phyloP scores from a whole-genome alignment of 2,888 invertebrate species.

The Monochamus alternatus region DNA sequence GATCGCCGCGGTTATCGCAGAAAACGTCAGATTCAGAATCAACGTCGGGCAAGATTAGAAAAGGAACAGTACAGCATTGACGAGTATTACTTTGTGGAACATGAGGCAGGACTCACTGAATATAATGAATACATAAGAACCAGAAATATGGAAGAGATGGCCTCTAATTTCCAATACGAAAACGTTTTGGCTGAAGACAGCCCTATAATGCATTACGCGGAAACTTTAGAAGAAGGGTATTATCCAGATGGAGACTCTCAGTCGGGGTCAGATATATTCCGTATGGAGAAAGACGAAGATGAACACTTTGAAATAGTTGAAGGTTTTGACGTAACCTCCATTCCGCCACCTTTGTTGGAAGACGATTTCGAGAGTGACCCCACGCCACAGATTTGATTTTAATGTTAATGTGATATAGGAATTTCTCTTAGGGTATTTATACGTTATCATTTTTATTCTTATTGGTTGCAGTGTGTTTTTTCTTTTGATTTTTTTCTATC shows the following conservation, averaged over 20 bases:
- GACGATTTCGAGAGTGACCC: slow-evolving; percentile 80
- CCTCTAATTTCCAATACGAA: slow-evolving; percentile 65
- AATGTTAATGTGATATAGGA: slow-evolving; percentile 61
- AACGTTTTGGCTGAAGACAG: slow-evolving; percentile 58
- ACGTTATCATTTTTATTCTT: slow-evolving; percentile 54
- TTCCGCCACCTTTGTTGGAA: slow-evolving; percentile 84
- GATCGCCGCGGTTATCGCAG: slow-evolving; percentile 80
- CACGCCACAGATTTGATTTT: slow-evolving; percentile 68
- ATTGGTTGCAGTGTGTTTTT: slow-evolving; percentile 48
- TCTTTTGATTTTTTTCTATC: slow-evolving; percentile 52
- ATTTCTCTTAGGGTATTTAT: slow-evolving; percentile 49
- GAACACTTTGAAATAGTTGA: slow-evolving; percentile 82
- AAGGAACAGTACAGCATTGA: slow-evolving; percentile 69
- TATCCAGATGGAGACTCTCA: slow-evolving; percentile 76
- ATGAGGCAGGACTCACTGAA: slow-evolving; percentile 62
- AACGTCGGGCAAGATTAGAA: slow-evolving; percentile 73
- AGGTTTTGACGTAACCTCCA: slow-evolving; percentile 82
- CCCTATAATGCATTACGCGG: slow-evolving; percentile 59
- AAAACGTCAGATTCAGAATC: slow-evolving; percentile 76
- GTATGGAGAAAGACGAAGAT: slow-evolving; percentile 69
- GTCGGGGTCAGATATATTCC: slow-evolving; percentile 71
- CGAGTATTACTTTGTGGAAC: slow-evolving; percentile 67
- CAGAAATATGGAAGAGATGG: slow-evolving; percentile 67
- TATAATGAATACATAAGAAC: slow-evolving; percentile 67
- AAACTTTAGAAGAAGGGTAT: slow-evolving; percentile 76